Evolutionary conservation across 1,140 invertebrate genomes (phyloP).

Genomic region (Anoplolepis gracilipes): DNA sequence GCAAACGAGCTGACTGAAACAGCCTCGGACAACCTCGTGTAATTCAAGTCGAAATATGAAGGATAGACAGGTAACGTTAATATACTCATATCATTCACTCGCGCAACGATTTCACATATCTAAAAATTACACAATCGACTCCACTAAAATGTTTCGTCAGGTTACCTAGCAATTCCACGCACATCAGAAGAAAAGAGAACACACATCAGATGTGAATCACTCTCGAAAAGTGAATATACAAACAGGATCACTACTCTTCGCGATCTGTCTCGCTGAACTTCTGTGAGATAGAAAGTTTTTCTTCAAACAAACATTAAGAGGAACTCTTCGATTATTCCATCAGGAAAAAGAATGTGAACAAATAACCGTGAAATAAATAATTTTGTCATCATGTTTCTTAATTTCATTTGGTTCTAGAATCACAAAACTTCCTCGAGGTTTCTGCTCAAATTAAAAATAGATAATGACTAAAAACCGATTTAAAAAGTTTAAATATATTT

Average conservation of each 20-base stretch:
- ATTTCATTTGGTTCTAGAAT: background rate
- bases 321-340: background rate
- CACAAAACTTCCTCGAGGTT: background rate
- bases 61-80: background rate
- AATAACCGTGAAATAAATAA: background rate
- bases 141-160: background rate
- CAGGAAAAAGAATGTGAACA: background rate
- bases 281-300: background rate
- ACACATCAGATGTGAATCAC: background rate
- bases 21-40: conserved; percentile 25
- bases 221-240: background rate
- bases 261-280: background rate
- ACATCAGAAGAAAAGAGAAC: background rate
- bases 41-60: conserved; percentile 25
- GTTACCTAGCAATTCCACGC: background rate
- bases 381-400: background rate
- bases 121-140: conserved; percentile 2
- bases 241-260: background rate
- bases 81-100: background rate
- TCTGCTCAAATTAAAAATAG: background rate
- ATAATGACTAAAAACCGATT: background rate
- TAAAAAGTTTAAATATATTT: background rate
- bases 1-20: conserved; percentile 28
- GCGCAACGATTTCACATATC: background rate
- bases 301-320: background rate